Percentiles rank a stretch among this genome's conserved stretches.
Evolutionary conservation across 2,797 vertebrate genomes (phyloP).

Genomic region (Gouania willdenowi): DNA sequence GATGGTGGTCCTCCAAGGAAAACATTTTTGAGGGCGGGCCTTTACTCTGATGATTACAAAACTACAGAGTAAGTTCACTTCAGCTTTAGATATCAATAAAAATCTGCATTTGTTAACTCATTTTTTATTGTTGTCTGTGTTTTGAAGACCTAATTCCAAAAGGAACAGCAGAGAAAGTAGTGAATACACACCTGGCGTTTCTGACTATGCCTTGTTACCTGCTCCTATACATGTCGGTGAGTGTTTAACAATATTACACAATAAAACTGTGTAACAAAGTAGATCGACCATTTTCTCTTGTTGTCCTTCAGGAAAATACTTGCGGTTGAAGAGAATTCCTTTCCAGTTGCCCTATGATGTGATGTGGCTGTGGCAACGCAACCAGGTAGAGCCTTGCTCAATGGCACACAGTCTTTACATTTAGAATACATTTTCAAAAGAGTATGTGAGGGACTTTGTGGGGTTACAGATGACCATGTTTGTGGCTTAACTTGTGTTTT

Average conservation of each 20-base stretch:
- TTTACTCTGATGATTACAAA: slow-evolving; percentile 98
- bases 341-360: slow-evolving; percentile 98
- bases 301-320: slow-evolving; percentile 86
- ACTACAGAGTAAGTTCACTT: slow-evolving; percentile 88
- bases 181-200: slow-evolving; percentile 86
- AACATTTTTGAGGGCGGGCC: slow-evolving; percentile 92
- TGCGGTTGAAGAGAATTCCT: slow-evolving; percentile 92
- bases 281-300: background rate
- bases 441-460: background rate
- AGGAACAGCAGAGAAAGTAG: slow-evolving; percentile 81
- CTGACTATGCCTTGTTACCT: slow-evolving; percentile 87
- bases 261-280: too few species aligned
- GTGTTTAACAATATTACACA: too few species aligned
- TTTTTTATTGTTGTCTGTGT: too few species aligned
- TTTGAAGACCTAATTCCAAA: too few species aligned
- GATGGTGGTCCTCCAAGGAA: slow-evolving; percentile 83
- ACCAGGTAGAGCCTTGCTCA: slow-evolving; percentile 84
- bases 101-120: too few species aligned
- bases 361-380: slow-evolving; percentile 95
- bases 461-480: too few species aligned
- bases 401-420: too few species aligned
- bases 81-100: too few species aligned
- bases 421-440: background rate
- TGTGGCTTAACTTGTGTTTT: slow-evolving; percentile 10
- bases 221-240: slow-evolving; percentile 94